Percentiles rank a stretch among this genome's conserved stretches.
Evolutionary conservation across 2,888 invertebrate genomes (phyloP).

Genomic region (Petrolisthes manimaculis): DNA sequence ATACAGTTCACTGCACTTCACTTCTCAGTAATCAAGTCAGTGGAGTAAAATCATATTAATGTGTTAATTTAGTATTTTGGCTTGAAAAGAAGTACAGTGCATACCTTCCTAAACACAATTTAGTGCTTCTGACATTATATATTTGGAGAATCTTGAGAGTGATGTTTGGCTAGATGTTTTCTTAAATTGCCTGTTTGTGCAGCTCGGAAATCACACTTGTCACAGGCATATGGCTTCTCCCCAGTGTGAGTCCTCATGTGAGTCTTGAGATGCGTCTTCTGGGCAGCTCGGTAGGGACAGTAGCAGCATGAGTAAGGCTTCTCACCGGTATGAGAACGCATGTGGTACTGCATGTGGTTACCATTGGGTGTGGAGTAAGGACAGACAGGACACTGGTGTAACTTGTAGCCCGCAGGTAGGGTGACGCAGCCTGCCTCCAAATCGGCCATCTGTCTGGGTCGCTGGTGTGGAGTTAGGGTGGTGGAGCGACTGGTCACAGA

Average conservation of each 20-base stretch:
- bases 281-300: slow-evolving; percentile 46
- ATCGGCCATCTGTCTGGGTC: neutral
- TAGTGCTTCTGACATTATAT: neutral
- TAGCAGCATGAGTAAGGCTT: slow-evolving; percentile 39
- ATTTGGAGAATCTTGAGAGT: neutral
- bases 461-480: neutral
- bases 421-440: neutral
- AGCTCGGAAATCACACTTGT: slow-evolving; percentile 44
- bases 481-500: neutral
- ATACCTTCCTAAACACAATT: neutral
- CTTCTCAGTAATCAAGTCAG: neutral
- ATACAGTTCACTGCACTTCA: too few species aligned
- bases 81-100: neutral
- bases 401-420: slow-evolving; percentile 16
- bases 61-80: neutral
- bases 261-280: slow-evolving; percentile 50
- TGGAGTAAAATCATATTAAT: neutral
- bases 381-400: slow-evolving; percentile 36
- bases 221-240: slow-evolving; percentile 47
- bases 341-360: slow-evolving; percentile 45
- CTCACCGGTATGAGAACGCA: slow-evolving; percentile 47
- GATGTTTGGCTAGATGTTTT: slow-evolving; percentile 42
- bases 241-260: slow-evolving; percentile 50
- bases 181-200: slow-evolving; percentile 46
- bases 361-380: slow-evolving; percentile 38